Evolutionary conservation across 2,113 vertebrate genomes (phyloP).

Genomic region (Cyprinodon brontotheroides): DNA sequence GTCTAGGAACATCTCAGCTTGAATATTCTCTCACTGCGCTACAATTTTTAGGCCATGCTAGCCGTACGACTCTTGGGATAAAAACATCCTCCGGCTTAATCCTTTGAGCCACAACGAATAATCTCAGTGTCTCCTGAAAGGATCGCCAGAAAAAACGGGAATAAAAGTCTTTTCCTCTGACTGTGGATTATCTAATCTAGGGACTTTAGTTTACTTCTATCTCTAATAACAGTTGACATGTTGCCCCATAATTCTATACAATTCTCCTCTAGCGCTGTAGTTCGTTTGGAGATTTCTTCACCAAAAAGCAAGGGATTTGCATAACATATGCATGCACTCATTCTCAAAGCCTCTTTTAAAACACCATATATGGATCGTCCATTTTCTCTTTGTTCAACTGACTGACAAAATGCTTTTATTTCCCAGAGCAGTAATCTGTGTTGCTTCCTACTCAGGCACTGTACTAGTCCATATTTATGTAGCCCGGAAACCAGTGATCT

Average conservation of each 20-base stretch:
- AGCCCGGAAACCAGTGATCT: slow-evolving; percentile 53
- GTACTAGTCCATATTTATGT: slow-evolving; percentile 31
- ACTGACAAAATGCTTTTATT: slow-evolving; percentile 65
- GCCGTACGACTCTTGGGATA: not conserved
- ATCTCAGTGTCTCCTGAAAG: slow-evolving; percentile 1
- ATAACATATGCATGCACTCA: not conserved
- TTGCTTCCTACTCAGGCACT: slow-evolving; percentile 29
- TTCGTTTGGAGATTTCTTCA: slow-evolving; percentile 38
- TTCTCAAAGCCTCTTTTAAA: slow-evolving; percentile 22
- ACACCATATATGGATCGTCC: slow-evolving; percentile 51
- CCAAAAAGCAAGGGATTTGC: slow-evolving; percentile 12
- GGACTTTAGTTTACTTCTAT: not conserved
- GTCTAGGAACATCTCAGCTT: slow-evolving; percentile 43
- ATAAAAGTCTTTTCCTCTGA: not conserved
- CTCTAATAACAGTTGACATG: not conserved
- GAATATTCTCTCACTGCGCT: slow-evolving; percentile 34
- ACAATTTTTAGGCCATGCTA: slow-evolving; percentile 26
- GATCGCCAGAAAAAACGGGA: slow-evolving; percentile 1
- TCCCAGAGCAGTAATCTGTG: slow-evolving; percentile 43
- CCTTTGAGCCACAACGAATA: slow-evolving; percentile 5
- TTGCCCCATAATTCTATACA: not conserved
- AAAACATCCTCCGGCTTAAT: not conserved
- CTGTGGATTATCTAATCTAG: not conserved
- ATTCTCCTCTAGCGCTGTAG: not conserved
- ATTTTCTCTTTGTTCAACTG: slow-evolving; percentile 53